These are phyloP conservation scores for Machimus atricapillus DNA, from an alignment of 2,888 invertebrate species.

Conservation along the genomic window DNA sequence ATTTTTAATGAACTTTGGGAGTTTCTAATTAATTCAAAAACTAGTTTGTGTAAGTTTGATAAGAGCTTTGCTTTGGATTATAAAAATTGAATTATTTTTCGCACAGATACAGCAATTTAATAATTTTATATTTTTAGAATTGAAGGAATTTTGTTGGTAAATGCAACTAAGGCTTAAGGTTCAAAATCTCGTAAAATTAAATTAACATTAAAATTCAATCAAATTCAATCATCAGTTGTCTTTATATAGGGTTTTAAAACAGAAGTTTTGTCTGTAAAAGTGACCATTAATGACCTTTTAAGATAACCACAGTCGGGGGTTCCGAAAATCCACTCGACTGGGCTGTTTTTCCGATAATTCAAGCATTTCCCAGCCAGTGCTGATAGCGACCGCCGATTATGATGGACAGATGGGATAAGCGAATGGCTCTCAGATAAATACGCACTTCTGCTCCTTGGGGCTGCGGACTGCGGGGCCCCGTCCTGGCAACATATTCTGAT, in stretches of 20 bases:
- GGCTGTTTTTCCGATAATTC: background rate
- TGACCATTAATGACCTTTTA: background rate
- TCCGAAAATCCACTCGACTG: background rate
- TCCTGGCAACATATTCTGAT: slow-evolving; percentile 2
- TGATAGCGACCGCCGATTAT: slow-evolving; percentile 3
- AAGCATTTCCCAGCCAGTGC: background rate
- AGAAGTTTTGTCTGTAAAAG: background rate
- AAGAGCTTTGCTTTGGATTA: no score
- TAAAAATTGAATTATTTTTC: no score
- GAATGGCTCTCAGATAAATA: slow-evolving; percentile 17
- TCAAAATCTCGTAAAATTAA: no score
- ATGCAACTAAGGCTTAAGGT: no score
- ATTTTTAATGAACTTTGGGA: no score
- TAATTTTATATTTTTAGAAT: no score
- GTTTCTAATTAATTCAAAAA: no score
- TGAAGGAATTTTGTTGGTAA: no score
- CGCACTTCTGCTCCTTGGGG: background rate
- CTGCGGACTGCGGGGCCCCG: background rate
- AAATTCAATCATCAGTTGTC: no score
- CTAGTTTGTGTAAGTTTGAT: no score
- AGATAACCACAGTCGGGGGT: background rate
- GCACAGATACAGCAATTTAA: no score
- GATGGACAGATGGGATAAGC: slow-evolving; percentile 33
- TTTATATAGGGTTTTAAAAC: background rate
- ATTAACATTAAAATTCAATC: no score